phyloP scores from a whole-genome alignment of 2,888 invertebrate species.

The Tiliacea aurago region DNA sequence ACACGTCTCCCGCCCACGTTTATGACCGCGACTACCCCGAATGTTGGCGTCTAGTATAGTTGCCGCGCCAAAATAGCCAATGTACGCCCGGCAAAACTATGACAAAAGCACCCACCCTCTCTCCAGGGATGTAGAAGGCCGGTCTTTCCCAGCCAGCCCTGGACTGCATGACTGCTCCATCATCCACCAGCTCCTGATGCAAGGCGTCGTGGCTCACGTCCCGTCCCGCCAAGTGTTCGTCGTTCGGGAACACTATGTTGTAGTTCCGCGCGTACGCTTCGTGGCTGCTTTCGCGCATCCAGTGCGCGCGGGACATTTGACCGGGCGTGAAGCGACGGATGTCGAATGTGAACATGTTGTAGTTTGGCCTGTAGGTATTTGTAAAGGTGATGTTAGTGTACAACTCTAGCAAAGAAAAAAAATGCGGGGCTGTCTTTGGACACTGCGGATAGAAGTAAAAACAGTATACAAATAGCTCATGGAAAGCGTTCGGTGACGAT shows the following conservation, averaged over 20 bases:
- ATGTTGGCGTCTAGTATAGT: background rate
- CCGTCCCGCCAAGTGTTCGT: slow-evolving; percentile 95
- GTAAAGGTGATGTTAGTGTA: background rate
- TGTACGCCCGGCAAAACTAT: background rate
- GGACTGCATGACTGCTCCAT: slow-evolving; percentile 97
- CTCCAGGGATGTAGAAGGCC: slow-evolving; percentile 93
- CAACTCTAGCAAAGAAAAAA: background rate
- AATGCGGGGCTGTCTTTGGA: no score
- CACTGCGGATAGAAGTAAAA: no score
- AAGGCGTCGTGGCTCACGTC: slow-evolving; percentile 88
- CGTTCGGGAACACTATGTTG: slow-evolving; percentile 93
- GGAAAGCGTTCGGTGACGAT: no score
- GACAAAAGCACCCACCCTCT: slow-evolving; percentile 73
- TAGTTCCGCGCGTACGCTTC: slow-evolving; percentile 98
- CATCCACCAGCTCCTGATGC: slow-evolving; percentile 92
- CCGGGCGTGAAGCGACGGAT: slow-evolving; percentile 95
- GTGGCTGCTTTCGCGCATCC: slow-evolving; percentile 96
- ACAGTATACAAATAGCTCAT: no score
- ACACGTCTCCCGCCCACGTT: background rate
- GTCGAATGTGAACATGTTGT: slow-evolving; percentile 97
- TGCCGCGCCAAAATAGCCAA: background rate
- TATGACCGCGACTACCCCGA: background rate
- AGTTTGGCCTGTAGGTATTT: slow-evolving; percentile 91
- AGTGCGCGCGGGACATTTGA: slow-evolving; percentile 93
- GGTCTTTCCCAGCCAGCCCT: slow-evolving; percentile 97